These are phyloP conservation scores for Watsonalla cultraria DNA, from an alignment of 2,888 invertebrate genomes.

Conservation along the genomic window DNA sequence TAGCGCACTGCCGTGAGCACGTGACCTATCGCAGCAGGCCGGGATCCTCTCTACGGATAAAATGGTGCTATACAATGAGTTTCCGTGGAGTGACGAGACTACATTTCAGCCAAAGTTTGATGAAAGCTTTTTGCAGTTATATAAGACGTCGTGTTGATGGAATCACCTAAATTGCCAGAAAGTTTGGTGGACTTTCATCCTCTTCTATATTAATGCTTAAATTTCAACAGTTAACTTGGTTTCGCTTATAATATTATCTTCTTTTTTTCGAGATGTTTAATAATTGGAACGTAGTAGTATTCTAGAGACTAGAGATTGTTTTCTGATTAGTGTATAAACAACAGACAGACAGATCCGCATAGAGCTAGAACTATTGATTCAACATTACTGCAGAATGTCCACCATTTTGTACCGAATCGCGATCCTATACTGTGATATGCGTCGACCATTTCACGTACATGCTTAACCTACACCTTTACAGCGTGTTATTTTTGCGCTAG, in stretches of 20 bases:
- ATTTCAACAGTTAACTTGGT: background rate
- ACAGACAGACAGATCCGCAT: background rate
- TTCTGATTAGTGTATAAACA: no score
- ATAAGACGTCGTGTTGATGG: background rate
- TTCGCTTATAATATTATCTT: background rate
- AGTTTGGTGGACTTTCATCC: background rate
- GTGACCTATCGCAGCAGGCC: slow-evolving; percentile 25
- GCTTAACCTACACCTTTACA: slow-evolving; percentile 5
- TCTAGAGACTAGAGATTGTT: no score
- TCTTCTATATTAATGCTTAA: background rate
- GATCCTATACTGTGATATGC: slow-evolving; percentile 30
- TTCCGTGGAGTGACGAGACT: background rate
- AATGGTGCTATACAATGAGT: background rate
- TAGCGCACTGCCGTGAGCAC: slow-evolving; percentile 32
- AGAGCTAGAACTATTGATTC: slow-evolving; percentile 49
- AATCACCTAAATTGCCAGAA: background rate
- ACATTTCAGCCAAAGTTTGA: background rate
- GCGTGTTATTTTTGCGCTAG: no score
- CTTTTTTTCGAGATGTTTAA: no score
- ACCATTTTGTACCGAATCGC: slow-evolving; percentile 54
- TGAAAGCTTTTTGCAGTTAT: background rate
- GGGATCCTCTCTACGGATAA: background rate
- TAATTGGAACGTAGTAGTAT: no score
- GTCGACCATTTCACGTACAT: slow-evolving; percentile 45
- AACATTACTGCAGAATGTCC: slow-evolving; percentile 59